phyloP scores from a whole-genome alignment of 2,888 invertebrate genomes.

The Ephialtes manifestator region DNA sequence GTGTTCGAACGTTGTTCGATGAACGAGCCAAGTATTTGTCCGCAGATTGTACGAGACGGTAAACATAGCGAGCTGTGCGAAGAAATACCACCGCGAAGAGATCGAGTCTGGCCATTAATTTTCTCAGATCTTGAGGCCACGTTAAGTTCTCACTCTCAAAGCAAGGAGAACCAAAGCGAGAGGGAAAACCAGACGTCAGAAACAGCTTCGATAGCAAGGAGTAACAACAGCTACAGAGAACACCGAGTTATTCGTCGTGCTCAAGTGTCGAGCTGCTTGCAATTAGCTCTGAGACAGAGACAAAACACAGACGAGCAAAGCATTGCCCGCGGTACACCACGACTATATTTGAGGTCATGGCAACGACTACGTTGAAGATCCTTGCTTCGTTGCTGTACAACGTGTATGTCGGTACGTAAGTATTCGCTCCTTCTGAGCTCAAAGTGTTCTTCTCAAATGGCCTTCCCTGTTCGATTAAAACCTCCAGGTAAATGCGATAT shows the following conservation, averaged over 20 bases:
- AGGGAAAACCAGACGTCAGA: slow-evolving; percentile 62
- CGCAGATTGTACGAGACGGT: not conserved
- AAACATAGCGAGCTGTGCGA: not conserved
- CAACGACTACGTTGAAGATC: slow-evolving; percentile 78
- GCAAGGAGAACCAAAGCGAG: slow-evolving; percentile 10
- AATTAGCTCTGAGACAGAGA: slow-evolving; percentile 59
- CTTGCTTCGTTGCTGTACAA: slow-evolving; percentile 70
- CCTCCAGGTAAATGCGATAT: slow-evolving; percentile 12
- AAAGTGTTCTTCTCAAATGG: not conserved
- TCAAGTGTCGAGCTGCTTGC: slow-evolving; percentile 35
- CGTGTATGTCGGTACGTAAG: slow-evolving; percentile 16
- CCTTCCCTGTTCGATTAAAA: slow-evolving; percentile 55
- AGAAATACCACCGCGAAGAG: slow-evolving; percentile 38
- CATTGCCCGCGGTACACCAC: slow-evolving; percentile 27
- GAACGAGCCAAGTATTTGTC: not conserved
- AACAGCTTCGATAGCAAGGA: slow-evolving; percentile 73
- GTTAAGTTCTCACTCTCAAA: slow-evolving; percentile 45
- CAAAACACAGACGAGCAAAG: slow-evolving; percentile 48
- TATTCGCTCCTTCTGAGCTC: not conserved
- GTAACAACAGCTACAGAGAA: slow-evolving; percentile 6
- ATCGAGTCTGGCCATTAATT: slow-evolving; percentile 65
- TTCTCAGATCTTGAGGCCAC: slow-evolving; percentile 59
- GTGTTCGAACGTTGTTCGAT: not conserved
- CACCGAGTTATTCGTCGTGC: slow-evolving; percentile 25
- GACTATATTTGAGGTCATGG: slow-evolving; percentile 82